These are phyloP conservation scores for Aratinga solstitialis DNA, from an alignment of 2,797 vertebrate genomes.

Conservation along the genomic window DNA sequence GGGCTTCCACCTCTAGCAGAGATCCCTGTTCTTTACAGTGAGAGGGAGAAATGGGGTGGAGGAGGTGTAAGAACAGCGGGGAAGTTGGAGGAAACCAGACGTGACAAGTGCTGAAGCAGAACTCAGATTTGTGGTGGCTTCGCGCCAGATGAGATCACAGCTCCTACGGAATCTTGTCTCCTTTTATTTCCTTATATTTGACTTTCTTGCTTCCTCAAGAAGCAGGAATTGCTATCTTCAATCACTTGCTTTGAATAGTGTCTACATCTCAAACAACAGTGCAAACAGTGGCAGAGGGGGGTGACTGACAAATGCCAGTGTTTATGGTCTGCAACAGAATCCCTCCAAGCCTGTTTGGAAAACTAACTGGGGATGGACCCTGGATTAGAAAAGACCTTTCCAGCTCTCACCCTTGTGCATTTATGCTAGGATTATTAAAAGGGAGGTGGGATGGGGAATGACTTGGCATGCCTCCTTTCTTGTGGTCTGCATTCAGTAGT, in stretches of 20 bases:
- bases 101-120: constrained; percentile 37
- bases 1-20: neutral
- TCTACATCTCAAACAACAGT: neutral
- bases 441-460: neutral
- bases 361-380: neutral
- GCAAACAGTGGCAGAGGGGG: neutral
- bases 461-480: neutral
- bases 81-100: constrained; percentile 25
- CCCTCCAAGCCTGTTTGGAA: neutral
- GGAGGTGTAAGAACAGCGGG: neutral
- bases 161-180: constrained; percentile 38
- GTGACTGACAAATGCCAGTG: neutral
- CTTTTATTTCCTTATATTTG: constrained; percentile 38
- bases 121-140: constrained; percentile 20
- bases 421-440: neutral
- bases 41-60: neutral
- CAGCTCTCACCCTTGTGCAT: neutral
- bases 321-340: neutral
- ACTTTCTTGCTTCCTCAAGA: constrained; percentile 21
- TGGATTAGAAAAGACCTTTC: neutral
- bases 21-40: neutral
- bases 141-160: constrained; percentile 40
- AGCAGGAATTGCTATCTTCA: neutral
- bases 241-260: neutral
- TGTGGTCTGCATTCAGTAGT: neutral